Evolutionary conservation across 2,113 vertebrate species (phyloP), one percentile per base, ranked within the genome.

Genomic region (Argyrosomus japonicus): DNA sequence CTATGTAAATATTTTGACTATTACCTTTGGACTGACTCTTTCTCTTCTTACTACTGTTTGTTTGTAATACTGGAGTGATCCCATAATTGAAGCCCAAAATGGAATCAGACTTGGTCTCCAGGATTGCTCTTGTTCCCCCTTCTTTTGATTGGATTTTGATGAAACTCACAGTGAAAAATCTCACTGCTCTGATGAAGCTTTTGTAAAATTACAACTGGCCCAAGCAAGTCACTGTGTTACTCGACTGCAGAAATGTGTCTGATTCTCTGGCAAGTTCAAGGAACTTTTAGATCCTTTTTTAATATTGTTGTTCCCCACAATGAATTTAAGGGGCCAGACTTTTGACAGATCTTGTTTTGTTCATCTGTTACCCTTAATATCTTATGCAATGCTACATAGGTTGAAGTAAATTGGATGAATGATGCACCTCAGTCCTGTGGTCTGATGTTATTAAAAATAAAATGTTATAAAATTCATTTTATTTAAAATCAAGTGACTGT

Each of bases 91-190:
- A 60, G 17, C 40, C 40, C 3, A 15, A 32, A 48, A 32, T 74
- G 25, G 61, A 32, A 74, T 36, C 71, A 50, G 23, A 19, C 69
- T 27, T 27, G 32, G n/a, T 18, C 69, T 57, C 51, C 15, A 25
- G 51, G 1, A 23, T 23, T 11, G 68, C 32, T 56, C 21, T 71
- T 15, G 9, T 18, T 45, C 36, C n/a, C 45, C 53, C n/a, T 4
- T n/a, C 40, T 21, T 10, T n/a, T 61, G 57, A 61, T 61, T 62
- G 57, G 57, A 62, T 17, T 50, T 74, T 32, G 43, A 50, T 74
- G 45, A 61, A 32, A 50, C 10, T 45, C 12, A 3, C 10, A 13
- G 19, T 32, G 25, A 32, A 74, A 6, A 48, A 72, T 72, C 23
- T 25, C 21, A 18, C 23, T 5, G 0, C 36, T 27, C n/a, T 73